Evolutionary conservation across 2,797 vertebrate genomes (phyloP).

Genomic region (Gambelia wislizenii): DNA sequence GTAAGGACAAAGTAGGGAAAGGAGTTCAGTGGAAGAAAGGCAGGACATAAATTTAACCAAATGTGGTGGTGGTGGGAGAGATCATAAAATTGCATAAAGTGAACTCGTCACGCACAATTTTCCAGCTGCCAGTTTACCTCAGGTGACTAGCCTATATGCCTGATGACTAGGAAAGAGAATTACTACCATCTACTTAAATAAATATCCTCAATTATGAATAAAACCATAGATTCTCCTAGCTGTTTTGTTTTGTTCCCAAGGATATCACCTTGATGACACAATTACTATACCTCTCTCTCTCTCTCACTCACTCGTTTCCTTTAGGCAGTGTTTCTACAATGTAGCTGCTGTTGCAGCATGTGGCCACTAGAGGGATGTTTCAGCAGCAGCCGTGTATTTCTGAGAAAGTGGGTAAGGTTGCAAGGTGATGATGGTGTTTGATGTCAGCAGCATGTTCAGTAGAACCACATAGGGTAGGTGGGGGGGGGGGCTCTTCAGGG

Average conservation of each 20-base stretch:
- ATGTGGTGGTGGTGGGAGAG: not conserved
- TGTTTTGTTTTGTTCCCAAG: not conserved
- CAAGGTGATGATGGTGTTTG: not conserved
- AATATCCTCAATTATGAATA: not conserved
- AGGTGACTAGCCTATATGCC: not conserved
- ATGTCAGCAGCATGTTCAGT: not conserved
- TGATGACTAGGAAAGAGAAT: not conserved
- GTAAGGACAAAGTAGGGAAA: not conserved
- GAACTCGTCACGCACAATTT: not conserved
- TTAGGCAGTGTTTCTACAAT: not conserved
- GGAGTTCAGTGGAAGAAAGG: not conserved
- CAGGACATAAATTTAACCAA: not conserved
- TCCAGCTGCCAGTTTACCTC: not conserved
- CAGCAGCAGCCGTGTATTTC: not conserved
- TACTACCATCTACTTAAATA: not conserved
- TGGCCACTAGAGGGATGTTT: slow-evolving; percentile 22
- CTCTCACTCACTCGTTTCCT: not conserved
- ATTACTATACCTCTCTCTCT: not conserved
- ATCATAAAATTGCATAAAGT: not conserved
- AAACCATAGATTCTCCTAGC: not conserved
- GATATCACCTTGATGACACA: not conserved
- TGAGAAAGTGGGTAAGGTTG: not conserved
- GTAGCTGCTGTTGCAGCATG: not conserved
- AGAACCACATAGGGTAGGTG: not conserved
- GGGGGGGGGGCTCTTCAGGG: not conserved